Evolutionary conservation across 2,888 invertebrate species (phyloP), one percentile per base, ranked within the genome.

Genomic region (Magallana nippona): DNA sequence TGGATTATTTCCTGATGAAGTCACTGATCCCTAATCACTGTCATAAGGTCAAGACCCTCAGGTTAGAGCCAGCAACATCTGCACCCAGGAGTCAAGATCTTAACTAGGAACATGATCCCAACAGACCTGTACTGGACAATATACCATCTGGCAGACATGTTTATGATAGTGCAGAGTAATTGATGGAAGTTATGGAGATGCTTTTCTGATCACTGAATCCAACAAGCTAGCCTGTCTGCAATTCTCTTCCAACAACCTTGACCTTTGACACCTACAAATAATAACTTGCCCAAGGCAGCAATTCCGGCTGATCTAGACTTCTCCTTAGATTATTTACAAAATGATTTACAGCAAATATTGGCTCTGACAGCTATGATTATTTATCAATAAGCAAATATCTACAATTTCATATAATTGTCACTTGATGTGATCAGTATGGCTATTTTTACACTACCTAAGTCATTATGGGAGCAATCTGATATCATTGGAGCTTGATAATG

Each of bases 131-230:
- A n/a, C 17, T 27, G 10, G 5, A 22, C 11, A 63, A 27, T 17
- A 22, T 10, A 63, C 63, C 63, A 63, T 63, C 63, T 63, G 63
- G 63, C 63, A 63, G 63, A 63, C 63, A 63, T 22, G 13, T 63
- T 63, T 13, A 63, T 63, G 63, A 63, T 63, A 15, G 63, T 32
- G 22, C 8, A 15, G 63, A 63, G 63, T 63, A 63, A 63, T 63
- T 63, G 15, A 27, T 63, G 63, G 13, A 5, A 22, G 63, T 63
- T 63, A 63, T 63, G 27, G 60, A 17, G 17, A 60, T n/a, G 17
- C 8, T 15, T 63, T 22, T 63, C 63, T 63, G 10, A 22, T 27
- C 63, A 63, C 15, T 27, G 27, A 27, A 44, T 44, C 63, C 63
- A 63, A n/a, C 60, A 60, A n/a, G 17, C 17, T 2, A n/a, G 17